Conservation (phyloP, 2,797 vertebrate genomes). For the Yasuhikotakia modesta region DNA sequence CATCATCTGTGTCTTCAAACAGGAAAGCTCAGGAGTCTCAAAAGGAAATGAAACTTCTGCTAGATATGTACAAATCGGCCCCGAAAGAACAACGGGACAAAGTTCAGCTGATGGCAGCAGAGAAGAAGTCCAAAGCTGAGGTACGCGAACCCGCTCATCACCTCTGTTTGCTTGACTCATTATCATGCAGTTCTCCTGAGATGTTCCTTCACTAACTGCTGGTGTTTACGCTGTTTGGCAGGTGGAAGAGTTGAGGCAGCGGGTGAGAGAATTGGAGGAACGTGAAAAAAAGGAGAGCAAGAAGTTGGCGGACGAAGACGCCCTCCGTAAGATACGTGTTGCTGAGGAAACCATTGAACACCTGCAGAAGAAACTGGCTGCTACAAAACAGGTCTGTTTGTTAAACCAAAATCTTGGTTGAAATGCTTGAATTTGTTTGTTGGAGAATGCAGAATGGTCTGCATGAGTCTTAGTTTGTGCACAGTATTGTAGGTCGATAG, state of each 20-base stretch:
- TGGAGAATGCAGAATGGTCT: not conserved
- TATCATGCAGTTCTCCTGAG: constrained; percentile 1
- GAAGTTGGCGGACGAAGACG: constrained; percentile 91
- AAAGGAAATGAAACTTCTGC: constrained; percentile 92
- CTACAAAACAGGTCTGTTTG: constrained; percentile 87
- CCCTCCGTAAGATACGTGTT: constrained; percentile 86
- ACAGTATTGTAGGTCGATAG: not conserved
- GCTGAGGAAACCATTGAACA: constrained; percentile 93
- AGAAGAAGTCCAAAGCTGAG: constrained; percentile 93
- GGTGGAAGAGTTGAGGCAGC: constrained; percentile 86
- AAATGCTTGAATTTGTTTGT: not conserved
- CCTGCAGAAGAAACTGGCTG: constrained; percentile 88
- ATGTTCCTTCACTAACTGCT: constrained; percentile 5
- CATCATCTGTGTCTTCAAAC: not conserved
- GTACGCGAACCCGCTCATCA: constrained; percentile 65
- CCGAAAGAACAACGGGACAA: constrained; percentile 95
- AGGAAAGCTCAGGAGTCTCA: constrained; percentile 95
- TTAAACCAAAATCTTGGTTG: constrained; percentile 34
- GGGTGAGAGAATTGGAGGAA: constrained; percentile 88
- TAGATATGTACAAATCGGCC: constrained; percentile 95
- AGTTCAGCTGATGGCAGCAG: constrained; percentile 94
- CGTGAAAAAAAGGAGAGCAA: constrained; percentile 90
- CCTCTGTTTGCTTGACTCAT: not conserved
- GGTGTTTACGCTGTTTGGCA: constrained; percentile 55
- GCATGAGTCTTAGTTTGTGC: not conserved